Conservation (phyloP, 2,113 vertebrate species). For the Pagrus major region DNA sequence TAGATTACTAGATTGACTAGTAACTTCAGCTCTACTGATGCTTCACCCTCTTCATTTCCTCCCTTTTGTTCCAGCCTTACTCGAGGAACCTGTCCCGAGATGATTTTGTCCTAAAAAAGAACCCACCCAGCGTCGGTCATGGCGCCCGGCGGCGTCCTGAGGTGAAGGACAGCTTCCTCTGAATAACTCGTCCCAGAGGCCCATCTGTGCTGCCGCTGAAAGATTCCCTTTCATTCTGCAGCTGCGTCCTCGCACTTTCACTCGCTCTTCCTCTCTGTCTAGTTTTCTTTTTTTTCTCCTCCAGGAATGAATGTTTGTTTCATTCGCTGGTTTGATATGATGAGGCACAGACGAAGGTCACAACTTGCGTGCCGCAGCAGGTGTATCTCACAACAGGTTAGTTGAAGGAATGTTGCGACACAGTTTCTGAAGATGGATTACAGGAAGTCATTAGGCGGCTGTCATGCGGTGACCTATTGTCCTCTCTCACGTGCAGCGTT, state of each 20-base stretch:
- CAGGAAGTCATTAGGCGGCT: slow-evolving; percentile 59
- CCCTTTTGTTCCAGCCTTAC: slow-evolving; percentile 76
- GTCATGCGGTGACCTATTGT: slow-evolving; percentile 66
- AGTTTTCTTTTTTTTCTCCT: slow-evolving; percentile 1
- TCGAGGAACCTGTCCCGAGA: slow-evolving; percentile 82
- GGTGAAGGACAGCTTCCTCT: slow-evolving; percentile 50
- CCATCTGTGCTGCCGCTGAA: slow-evolving; percentile 23
- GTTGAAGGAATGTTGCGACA: slow-evolving; percentile 37
- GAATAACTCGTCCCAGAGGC: slow-evolving; percentile 42
- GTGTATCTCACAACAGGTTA: slow-evolving; percentile 35
- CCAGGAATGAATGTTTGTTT: slow-evolving; percentile 34
- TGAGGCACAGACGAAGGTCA: slow-evolving; percentile 25
- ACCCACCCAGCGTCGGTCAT: not conserved
- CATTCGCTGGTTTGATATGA: slow-evolving; percentile 16
- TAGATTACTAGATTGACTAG: not conserved
- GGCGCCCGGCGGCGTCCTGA: slow-evolving; percentile 12
- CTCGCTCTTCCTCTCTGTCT: slow-evolving; percentile 10
- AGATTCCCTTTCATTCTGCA: slow-evolving; percentile 54
- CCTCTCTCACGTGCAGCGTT: slow-evolving; percentile 22
- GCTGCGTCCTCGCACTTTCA: slow-evolving; percentile 39
- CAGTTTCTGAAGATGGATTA: slow-evolving; percentile 24
- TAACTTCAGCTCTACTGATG: slow-evolving; percentile 1
- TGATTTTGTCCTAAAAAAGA: slow-evolving; percentile 60
- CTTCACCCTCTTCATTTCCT: slow-evolving; percentile 14
- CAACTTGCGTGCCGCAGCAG: slow-evolving; percentile 21